phyloP scores from a whole-genome alignment of 2,888 invertebrate species.

The Platycnemis pennipes region DNA sequence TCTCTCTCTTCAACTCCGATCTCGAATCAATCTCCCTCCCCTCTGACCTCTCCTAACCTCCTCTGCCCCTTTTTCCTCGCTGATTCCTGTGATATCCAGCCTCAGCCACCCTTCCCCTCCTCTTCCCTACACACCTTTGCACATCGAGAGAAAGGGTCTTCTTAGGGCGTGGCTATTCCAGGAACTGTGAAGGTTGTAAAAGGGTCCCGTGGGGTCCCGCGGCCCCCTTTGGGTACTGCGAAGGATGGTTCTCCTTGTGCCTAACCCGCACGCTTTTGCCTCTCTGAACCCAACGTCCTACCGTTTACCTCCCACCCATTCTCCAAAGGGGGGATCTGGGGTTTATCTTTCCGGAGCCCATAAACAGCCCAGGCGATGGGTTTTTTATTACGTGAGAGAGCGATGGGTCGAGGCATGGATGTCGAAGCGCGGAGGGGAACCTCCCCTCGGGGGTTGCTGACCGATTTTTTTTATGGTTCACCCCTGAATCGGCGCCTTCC shows the following conservation, averaged over 20 bases:
- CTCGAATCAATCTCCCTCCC: neutral
- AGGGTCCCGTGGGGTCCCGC: neutral
- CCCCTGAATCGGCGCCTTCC: conserved; percentile 27
- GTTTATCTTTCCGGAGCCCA: conserved; percentile 1
- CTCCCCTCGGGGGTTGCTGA: neutral
- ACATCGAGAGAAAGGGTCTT: neutral
- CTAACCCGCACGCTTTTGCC: too few relatives aligned
- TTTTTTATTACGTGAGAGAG: neutral
- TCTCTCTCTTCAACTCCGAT: neutral
- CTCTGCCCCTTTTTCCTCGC: neutral
- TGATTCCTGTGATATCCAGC: neutral
- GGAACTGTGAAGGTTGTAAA: conserved; percentile 5
- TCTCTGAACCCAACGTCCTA: too few relatives aligned
- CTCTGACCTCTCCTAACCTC: neutral
- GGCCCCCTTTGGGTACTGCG: neutral
- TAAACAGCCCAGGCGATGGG: neutral
- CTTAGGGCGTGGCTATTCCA: neutral
- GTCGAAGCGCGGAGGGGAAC: neutral
- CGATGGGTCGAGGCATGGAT: neutral
- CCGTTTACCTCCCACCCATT: neutral
- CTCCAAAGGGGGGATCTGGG: neutral
- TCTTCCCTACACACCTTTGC: neutral
- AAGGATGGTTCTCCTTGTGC: neutral
- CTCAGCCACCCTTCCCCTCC: neutral
- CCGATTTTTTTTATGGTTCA: conserved; percentile 7